A percentile compares a stretch with the other conserved stretches of the same genome.
Conservation (phyloP, 2,797 vertebrate species). For the Notolepis coatsorum region DNA sequence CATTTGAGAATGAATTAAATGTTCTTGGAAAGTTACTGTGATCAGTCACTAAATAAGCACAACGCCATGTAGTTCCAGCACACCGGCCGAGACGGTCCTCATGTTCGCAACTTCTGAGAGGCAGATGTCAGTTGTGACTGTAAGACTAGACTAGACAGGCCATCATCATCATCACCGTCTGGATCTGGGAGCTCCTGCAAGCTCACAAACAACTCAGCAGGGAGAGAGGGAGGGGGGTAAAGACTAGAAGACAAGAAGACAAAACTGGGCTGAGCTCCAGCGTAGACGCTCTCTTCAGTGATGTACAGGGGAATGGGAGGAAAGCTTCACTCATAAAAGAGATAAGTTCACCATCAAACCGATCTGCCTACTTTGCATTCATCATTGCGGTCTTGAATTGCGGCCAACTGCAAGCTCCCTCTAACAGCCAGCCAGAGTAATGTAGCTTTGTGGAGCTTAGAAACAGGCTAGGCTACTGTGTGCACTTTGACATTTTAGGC, state of each 20-base stretch:
- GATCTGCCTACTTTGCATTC: conserved; percentile 24
- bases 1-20: too few species aligned
- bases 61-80: conserved; percentile 15
- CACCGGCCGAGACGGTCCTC: conserved; percentile 22
- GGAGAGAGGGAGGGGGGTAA: conserved; percentile 47
- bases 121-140: conserved; percentile 15
- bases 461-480: conserved; percentile 2
- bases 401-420: conserved; percentile 47
- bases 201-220: conserved; percentile 43
- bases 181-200: conserved; percentile 25
- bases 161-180: conserved; percentile 43
- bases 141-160: conserved; percentile 41
- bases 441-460: too few species aligned
- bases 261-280: conserved; percentile 60
- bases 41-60: conserved; percentile 11
- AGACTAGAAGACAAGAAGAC: conserved; percentile 39
- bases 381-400: conserved; percentile 36
- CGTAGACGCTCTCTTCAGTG: conserved; percentile 58
- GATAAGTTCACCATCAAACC: conserved; percentile 50
- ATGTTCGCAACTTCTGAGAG: conserved; percentile 50
- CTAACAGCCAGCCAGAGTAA: conserved; percentile 38
- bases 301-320: conserved; percentile 51
- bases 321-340: conserved; percentile 54
- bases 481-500: conserved; percentile 17
- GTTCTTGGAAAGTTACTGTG: conserved; percentile 18